phyloP scores from a whole-genome alignment of 1,140 invertebrate genomes.

The Drosophila paulistorum region DNA sequence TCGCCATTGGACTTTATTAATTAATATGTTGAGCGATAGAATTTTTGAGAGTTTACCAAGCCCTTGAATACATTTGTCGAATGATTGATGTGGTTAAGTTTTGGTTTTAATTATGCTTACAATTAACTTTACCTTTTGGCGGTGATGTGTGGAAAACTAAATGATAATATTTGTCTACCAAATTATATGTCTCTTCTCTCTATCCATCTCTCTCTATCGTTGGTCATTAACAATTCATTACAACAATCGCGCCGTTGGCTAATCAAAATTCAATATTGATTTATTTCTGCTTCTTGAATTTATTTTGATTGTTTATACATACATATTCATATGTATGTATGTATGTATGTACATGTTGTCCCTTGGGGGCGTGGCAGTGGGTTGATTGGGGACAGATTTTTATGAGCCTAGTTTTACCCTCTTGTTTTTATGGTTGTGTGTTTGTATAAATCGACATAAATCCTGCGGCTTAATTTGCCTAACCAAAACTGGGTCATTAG shows the following conservation, averaged over 20 bases:
- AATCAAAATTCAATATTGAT: constrained; percentile 38
- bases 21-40: constrained; percentile 48
- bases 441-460: constrained; percentile 24
- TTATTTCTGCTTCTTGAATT: constrained; percentile 14
- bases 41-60: constrained; percentile 55
- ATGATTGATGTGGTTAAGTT: constrained; percentile 21
- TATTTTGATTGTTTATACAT: neutral
- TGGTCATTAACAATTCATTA: constrained; percentile 25
- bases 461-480: constrained; percentile 38
- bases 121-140: constrained; percentile 8
- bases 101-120: constrained; percentile 42
- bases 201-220: neutral
- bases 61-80: constrained; percentile 17
- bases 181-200: constrained; percentile 8
- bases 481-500: constrained; percentile 46
- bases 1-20: constrained; percentile 54
- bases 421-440: neutral
- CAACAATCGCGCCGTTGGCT: constrained; percentile 11
- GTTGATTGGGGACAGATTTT: neutral
- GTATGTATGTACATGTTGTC: neutral
- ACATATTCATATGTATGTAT: too few species aligned
- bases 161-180: constrained; percentile 5
- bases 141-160: constrained; percentile 11
- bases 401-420: constrained; percentile 12
- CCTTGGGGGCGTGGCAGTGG: neutral